Evolutionary conservation across 64 coral and sea anemone genomes (phyloP).

Genomic region (Dendronephthya gigantea): DNA sequence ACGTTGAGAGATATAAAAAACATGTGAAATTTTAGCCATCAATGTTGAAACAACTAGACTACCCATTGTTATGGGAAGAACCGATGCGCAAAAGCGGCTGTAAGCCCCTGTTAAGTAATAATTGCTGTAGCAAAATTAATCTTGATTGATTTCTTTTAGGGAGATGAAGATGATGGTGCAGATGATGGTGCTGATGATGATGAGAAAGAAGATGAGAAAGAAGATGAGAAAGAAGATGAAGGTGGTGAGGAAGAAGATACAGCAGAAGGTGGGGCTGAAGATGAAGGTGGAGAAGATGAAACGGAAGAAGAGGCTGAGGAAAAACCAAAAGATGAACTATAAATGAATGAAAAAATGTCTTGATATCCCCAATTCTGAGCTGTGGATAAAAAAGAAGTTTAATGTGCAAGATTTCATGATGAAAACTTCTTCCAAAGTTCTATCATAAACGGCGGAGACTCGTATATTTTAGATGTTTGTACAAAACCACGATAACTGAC

Average conservation of each 20-base stretch:
- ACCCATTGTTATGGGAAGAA: no score
- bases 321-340: constrained; percentile 53
- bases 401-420: background rate
- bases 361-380: background rate
- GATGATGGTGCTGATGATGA: background rate
- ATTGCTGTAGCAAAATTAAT: no score
- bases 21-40: no score
- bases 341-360: background rate
- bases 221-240: background rate
- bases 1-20: no score
- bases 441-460: background rate
- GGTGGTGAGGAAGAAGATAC: constrained; percentile 23
- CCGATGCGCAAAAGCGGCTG: no score
- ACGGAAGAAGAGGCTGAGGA: constrained; percentile 41
- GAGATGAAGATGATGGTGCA: constrained; percentile 56
- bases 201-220: background rate
- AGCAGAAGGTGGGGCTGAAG: constrained; percentile 42
- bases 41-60: no score
- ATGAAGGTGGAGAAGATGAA: constrained; percentile 47
- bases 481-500: no score
- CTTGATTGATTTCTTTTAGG: no score
- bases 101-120: no score
- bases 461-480: background rate
- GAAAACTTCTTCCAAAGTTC: background rate
- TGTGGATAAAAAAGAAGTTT: background rate